Conservation (phyloP, 2,888 invertebrate genomes). For the Dinocampus coccinellae region DNA sequence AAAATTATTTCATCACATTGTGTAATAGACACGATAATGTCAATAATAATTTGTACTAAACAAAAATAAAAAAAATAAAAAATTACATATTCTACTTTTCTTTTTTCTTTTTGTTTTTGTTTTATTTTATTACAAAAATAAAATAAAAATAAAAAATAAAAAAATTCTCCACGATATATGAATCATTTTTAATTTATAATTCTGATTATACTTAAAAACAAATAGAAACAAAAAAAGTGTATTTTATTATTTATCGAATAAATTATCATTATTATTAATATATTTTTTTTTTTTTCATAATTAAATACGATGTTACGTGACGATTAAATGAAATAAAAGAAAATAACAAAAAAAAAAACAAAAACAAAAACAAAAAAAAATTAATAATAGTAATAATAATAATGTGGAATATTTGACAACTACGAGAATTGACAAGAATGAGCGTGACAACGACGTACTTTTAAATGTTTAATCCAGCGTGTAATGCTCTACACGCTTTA, state of each 20-base stretch:
- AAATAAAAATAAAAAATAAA: too few relatives aligned
- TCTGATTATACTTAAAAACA: too few relatives aligned
- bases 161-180: too few relatives aligned
- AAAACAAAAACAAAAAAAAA: neutral
- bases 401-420: neutral
- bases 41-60: neutral
- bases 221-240: too few relatives aligned
- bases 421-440: neutral
- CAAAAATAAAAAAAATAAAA: neutral
- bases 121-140: too few relatives aligned
- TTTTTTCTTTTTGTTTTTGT: too few relatives aligned
- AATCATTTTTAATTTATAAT: too few relatives aligned
- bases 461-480: neutral
- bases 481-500: neutral
- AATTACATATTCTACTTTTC: neutral
- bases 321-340: too few relatives aligned
- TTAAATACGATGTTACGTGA: too few relatives aligned
- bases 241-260: too few relatives aligned
- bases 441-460: neutral
- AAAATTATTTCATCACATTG: neutral
- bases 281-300: too few relatives aligned
- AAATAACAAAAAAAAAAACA: neutral
- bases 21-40: neutral
- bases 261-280: too few relatives aligned
- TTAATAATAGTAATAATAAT: neutral